A percentile compares a stretch with the other conserved stretches of the same genome.
Conservation (phyloP, 92 coral and sea anemone species). For the Diadumene lineata region DNA sequence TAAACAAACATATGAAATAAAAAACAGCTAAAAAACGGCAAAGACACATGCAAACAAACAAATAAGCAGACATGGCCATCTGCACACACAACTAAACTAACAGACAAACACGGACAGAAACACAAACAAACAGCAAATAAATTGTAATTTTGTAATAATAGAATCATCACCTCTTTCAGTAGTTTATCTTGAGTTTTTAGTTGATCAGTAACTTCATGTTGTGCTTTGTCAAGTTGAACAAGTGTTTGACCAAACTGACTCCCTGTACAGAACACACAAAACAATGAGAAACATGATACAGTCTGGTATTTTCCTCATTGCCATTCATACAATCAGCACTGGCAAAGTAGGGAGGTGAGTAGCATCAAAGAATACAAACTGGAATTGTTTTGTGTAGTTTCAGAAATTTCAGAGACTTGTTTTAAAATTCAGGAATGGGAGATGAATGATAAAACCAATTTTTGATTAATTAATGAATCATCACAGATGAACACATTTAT, state of each 20-base stretch:
- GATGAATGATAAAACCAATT: too few species aligned
- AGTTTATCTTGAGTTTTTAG: slow-evolving; percentile 78
- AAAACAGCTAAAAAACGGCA: neutral
- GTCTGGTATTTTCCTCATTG: too few species aligned
- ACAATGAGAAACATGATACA: too few species aligned
- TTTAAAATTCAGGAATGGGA: too few species aligned
- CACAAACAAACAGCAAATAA: neutral
- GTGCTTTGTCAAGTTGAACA: slow-evolving; percentile 85
- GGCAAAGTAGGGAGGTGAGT: neutral
- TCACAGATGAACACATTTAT: too few species aligned
- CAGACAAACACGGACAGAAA: too few species aligned
- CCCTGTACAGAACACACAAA: slow-evolving; percentile 56
- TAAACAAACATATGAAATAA: neutral
- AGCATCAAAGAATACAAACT: too few species aligned
- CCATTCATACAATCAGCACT: neutral
- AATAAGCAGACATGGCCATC: neutral
- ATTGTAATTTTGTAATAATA: too few species aligned
- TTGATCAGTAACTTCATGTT: slow-evolving; percentile 71
- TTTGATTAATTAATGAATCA: too few species aligned
- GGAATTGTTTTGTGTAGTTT: too few species aligned
- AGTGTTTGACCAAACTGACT: slow-evolving; percentile 93
- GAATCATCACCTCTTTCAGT: slow-evolving; percentile 65
- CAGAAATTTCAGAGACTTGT: too few species aligned
- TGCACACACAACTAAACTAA: too few species aligned
- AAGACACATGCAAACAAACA: neutral